A percentile compares a stretch with the other conserved stretches of the same genome.
phyloP scores from a whole-genome alignment of 2,113 vertebrate species.

The Smithornis capensis region DNA sequence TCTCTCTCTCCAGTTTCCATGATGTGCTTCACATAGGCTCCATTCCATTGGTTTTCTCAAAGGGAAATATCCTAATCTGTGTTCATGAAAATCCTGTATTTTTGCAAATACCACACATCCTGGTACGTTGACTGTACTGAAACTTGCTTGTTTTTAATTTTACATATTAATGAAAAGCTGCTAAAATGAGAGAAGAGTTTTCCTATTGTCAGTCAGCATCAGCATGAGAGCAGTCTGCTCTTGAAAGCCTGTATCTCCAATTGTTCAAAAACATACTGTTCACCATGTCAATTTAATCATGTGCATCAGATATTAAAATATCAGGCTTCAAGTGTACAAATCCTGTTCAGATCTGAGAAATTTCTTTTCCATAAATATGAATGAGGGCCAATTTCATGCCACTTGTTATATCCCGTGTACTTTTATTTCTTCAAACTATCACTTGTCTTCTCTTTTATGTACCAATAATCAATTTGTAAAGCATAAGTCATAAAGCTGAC shows the following conservation, averaged over 20 bases:
- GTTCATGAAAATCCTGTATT: not conserved
- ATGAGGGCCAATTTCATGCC: not conserved
- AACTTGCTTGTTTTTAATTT: not conserved
- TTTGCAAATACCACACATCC: not conserved
- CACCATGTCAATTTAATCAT: not conserved
- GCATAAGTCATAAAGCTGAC: not conserved
- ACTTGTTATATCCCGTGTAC: not conserved
- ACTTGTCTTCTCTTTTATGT: not conserved
- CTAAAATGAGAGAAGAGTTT: conserved; percentile 7
- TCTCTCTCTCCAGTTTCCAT: not conserved
- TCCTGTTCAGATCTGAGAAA: not conserved
- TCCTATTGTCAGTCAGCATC: not conserved
- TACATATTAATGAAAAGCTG: conserved; percentile 25
- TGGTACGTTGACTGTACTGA: not conserved
- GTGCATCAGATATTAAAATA: not conserved
- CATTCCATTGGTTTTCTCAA: not conserved
- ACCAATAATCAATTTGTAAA: conserved; percentile 8
- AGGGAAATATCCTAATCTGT: not conserved
- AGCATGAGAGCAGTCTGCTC: not conserved
- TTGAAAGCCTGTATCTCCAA: not conserved
- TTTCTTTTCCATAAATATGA: not conserved
- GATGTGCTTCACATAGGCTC: not conserved
- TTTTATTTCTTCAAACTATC: conserved; percentile 14
- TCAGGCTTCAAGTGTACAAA: not conserved
- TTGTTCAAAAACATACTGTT: not conserved